A percentile compares a stretch with the other conserved stretches of the same genome.
Conservation (phyloP, 2,888 invertebrate genomes). For the Diadromus collaris region DNA sequence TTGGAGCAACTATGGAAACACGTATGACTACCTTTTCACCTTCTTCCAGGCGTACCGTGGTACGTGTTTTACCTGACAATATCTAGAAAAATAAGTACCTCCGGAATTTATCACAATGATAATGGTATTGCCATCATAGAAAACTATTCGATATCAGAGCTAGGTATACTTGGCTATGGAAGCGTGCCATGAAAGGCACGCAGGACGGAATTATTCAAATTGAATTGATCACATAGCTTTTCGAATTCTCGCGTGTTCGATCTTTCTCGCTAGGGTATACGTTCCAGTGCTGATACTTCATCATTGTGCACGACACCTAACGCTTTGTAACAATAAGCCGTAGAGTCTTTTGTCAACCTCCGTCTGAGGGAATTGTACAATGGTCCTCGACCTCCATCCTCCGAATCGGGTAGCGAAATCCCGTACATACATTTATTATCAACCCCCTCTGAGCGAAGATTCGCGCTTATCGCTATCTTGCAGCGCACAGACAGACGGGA, state of each 20-base stretch:
- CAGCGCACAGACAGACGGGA: constrained; percentile 6
- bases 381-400: background rate
- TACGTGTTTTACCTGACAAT: background rate
- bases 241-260: background rate
- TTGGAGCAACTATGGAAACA: background rate
- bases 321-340: background rate
- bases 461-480: constrained; percentile 2
- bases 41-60: background rate
- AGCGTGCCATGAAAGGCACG: background rate
- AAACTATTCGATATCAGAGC: background rate
- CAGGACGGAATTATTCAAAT: background rate
- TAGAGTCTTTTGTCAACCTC: constrained; percentile 7
- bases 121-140: background rate
- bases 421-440: background rate
- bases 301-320: too few relatives aligned
- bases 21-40: background rate
- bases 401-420: constrained; percentile 2
- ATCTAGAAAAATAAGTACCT: background rate
- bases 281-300: background rate
- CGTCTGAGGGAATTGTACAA: background rate
- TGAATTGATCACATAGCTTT: background rate
- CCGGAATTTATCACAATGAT: background rate
- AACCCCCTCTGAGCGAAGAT: background rate
- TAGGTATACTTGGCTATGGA: background rate
- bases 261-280: background rate